Evolutionary conservation across 1,140 invertebrate genomes (phyloP).

Genomic region (Drepana arcuata): DNA sequence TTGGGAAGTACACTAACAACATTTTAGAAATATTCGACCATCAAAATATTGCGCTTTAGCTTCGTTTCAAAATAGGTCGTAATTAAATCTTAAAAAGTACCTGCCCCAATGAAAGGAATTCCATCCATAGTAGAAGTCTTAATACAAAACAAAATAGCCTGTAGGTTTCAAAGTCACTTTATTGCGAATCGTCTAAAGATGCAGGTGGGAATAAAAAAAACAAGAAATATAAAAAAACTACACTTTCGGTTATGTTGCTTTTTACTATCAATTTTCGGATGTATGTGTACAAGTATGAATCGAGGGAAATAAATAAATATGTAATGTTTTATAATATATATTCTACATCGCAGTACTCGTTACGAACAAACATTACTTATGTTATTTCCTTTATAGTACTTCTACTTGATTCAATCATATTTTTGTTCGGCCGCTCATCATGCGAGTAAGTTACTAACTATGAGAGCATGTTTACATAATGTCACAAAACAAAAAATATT

Average conservation of each 20-base stretch:
- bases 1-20: too few relatives aligned
- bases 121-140: too few relatives aligned
- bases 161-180: too few relatives aligned
- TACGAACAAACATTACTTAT: slow-evolving; percentile 69
- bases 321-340: slow-evolving; percentile 66
- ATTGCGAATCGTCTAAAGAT: too few relatives aligned
- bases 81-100: too few relatives aligned
- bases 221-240: slow-evolving; percentile 49
- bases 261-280: slow-evolving; percentile 71
- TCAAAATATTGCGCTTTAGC: too few relatives aligned
- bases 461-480: slow-evolving; percentile 46
- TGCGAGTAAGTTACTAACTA: slow-evolving; percentile 33
- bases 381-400: slow-evolving; percentile 59
- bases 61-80: too few relatives aligned
- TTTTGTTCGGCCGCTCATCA: slow-evolving; percentile 64
- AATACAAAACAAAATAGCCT: too few relatives aligned
- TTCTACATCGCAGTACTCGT: slow-evolving; percentile 68
- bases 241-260: slow-evolving; percentile 66
- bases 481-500: slow-evolving; percentile 49
- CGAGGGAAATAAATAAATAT: slow-evolving; percentile 64
- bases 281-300: slow-evolving; percentile 69
- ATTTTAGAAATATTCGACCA: too few relatives aligned
- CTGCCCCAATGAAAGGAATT: too few relatives aligned
- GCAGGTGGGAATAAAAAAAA: background rate
- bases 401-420: slow-evolving; percentile 59